Evolutionary conservation across 2,888 invertebrate genomes (phyloP).

Genomic region (Dilophus febrilis): DNA sequence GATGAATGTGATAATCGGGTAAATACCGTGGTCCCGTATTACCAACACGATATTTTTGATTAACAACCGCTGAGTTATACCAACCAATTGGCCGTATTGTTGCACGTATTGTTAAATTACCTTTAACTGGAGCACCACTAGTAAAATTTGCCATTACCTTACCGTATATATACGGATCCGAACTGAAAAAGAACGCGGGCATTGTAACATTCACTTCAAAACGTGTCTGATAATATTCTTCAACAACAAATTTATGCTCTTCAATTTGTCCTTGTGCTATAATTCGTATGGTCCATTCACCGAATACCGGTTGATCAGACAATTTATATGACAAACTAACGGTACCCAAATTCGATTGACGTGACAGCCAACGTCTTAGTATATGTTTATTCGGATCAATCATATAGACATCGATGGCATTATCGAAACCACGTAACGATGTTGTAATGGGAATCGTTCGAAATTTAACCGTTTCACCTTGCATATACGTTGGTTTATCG

Average conservation of each 20-base stretch:
- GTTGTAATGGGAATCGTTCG: conserved; percentile 86
- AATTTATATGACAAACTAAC: conserved; percentile 83
- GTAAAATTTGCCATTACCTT: conserved; percentile 89
- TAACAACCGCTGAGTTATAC: conserved; percentile 37
- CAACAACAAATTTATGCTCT: conserved; percentile 70
- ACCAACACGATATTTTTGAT: conserved; percentile 34
- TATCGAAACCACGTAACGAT: conserved; percentile 76
- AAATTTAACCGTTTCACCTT: conserved; percentile 77
- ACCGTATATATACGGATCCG: conserved; percentile 68
- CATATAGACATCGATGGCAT: conserved; percentile 82
- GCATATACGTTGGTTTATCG: conserved; percentile 89
- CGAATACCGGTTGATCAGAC: conserved; percentile 82
- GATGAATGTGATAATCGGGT: conserved; percentile 5
- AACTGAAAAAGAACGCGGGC: conserved; percentile 85
- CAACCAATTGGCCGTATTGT: conserved; percentile 52
- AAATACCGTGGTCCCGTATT: conserved; percentile 17
- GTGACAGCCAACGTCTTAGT: conserved; percentile 82
- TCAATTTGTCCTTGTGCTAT: conserved; percentile 79
- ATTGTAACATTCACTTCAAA: conserved; percentile 91
- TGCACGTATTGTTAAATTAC: conserved; percentile 75
- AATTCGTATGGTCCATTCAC: conserved; percentile 80
- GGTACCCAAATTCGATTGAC: conserved; percentile 83
- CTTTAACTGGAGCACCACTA: conserved; percentile 76
- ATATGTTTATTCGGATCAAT: conserved; percentile 76
- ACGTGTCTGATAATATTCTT: conserved; percentile 89